These are phyloP conservation scores for Rousettus leschenaultii DNA, from an alignment of 2,113 vertebrate species.

Conservation along the genomic window DNA sequence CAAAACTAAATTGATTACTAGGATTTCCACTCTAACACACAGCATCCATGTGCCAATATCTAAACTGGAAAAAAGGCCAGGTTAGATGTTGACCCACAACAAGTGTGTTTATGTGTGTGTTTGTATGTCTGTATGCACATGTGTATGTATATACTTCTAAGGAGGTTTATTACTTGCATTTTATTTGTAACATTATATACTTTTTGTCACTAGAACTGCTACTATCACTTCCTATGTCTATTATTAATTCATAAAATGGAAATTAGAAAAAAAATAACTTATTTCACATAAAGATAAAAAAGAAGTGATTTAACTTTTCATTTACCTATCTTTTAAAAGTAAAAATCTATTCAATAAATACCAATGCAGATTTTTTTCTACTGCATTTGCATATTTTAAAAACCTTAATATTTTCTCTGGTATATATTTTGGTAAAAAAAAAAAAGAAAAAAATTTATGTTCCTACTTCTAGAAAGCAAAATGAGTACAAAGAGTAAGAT, in stretches of 20 bases:
- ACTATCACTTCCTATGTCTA: neutral
- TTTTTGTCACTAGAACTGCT: neutral
- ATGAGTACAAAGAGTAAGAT: neutral
- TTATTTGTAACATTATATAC: neutral
- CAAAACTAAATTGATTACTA: neutral
- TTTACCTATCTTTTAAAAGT: slow-evolving; percentile 30
- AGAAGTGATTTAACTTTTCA: neutral
- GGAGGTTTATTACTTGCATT: neutral
- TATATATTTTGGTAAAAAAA: neutral
- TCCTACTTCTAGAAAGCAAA: neutral
- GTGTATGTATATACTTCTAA: neutral
- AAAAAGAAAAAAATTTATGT: neutral
- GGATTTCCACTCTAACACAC: neutral
- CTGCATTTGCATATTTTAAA: neutral
- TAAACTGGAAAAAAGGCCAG: neutral
- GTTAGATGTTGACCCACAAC: neutral
- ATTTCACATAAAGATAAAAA: slow-evolving; percentile 17
- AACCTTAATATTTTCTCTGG: neutral
- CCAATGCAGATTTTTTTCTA: neutral
- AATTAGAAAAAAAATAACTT: neutral
- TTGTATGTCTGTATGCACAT: neutral
- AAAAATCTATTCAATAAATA: neutral
- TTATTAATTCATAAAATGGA: slow-evolving; percentile 2
- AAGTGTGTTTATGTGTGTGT: no score
- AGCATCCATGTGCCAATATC: neutral